Percentiles rank a stretch among this genome's conserved stretches.
Evolutionary conservation across 1,140 invertebrate genomes (phyloP).

Genomic region (Pteromalus puparum): DNA sequence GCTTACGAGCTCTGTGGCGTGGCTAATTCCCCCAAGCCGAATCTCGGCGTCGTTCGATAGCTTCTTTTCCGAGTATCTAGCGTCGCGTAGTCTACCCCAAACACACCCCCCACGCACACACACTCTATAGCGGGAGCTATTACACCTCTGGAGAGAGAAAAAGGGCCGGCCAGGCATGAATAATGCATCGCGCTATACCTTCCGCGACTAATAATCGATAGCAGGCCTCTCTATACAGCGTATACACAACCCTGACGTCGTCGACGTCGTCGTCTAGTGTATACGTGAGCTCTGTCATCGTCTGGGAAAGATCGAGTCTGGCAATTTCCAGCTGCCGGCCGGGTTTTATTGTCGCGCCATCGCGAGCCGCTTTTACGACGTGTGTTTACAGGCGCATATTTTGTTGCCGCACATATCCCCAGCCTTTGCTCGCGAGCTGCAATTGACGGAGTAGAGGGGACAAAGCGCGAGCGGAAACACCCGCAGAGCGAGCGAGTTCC

Average conservation of each 20-base stretch:
- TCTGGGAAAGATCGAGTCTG: conserved; percentile 24
- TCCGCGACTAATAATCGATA: conserved; percentile 43
- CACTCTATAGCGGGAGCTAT: background rate
- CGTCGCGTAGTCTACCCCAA: background rate
- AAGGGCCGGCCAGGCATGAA: conserved; percentile 30
- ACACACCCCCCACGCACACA: background rate
- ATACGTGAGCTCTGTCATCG: background rate
- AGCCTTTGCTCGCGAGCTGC: too few species aligned
- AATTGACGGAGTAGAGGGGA: background rate
- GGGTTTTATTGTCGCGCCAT: conserved; percentile 22
- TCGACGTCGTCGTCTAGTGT: background rate
- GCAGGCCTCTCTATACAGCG: background rate
- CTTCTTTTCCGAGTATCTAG: background rate
- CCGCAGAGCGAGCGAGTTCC: too few species aligned
- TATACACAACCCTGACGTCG: background rate
- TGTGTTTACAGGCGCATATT: background rate
- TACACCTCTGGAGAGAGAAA: conserved; percentile 4
- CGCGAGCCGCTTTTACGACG: background rate
- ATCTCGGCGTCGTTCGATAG: conserved; percentile 23
- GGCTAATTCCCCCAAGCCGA: background rate
- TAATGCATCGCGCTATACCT: conserved; percentile 27
- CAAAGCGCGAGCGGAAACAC: background rate
- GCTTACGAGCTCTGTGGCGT: background rate
- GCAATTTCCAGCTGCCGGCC: conserved; percentile 18
- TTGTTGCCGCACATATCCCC: background rate